phyloP scores from a whole-genome alignment of 2,797 vertebrate genomes.

The Sebastes matsubarae region DNA sequence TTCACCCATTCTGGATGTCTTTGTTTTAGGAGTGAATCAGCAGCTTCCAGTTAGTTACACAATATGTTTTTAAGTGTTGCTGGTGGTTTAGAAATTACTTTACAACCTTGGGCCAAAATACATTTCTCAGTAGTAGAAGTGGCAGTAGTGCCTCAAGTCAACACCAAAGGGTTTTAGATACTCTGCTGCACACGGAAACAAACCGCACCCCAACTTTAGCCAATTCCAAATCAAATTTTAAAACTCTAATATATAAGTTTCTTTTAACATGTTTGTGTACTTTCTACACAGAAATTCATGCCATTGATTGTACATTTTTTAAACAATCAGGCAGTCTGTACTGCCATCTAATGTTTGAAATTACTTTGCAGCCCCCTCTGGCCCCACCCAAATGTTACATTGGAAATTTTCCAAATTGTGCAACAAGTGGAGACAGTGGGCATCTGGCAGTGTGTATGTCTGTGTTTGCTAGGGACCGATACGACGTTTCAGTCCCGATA shows the following conservation, averaged over 20 bases:
- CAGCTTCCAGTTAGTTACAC: background rate
- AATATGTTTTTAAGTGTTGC: background rate
- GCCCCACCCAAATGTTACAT: background rate
- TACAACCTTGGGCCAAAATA: background rate
- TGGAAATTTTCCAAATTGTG: background rate
- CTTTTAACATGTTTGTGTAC: background rate
- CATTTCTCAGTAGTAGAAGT: background rate
- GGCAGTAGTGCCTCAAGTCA: background rate
- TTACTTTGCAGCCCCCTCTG: background rate
- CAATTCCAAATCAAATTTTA: background rate
- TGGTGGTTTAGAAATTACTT: background rate
- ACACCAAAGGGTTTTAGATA: background rate
- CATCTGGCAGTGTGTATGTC: background rate
- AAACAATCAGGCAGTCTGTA: background rate
- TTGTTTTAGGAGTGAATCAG: background rate
- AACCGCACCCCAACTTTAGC: background rate
- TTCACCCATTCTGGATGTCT: background rate
- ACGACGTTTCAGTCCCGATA: too few relatives aligned
- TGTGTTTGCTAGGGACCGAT: background rate
- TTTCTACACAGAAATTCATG: background rate
- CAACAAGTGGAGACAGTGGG: background rate
- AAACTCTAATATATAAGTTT: background rate
- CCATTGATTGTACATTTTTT: background rate
- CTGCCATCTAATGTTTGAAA: constrained; percentile 21
- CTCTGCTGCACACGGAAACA: background rate